A percentile compares a stretch with the other conserved stretches of the same genome.
Conservation (phyloP, 2,888 invertebrate genomes). For the Brachyopa scutellaris region DNA sequence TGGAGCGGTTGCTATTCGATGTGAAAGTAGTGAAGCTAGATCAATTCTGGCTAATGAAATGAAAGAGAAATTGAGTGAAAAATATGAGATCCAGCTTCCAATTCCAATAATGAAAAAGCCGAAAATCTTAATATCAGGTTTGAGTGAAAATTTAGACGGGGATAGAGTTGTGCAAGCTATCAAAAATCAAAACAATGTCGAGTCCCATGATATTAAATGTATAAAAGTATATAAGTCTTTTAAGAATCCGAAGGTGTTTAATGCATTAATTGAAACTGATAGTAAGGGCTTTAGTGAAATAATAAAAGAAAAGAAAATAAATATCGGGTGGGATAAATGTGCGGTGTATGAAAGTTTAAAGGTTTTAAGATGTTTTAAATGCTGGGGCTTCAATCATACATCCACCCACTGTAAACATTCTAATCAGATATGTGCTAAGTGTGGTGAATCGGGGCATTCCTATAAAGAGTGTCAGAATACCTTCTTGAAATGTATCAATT, state of each 20-base stretch:
- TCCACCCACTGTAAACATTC: conserved; percentile 11
- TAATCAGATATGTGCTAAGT: conserved; percentile 28
- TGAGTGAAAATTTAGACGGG: background rate
- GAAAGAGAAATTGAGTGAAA: background rate
- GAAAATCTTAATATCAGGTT: background rate
- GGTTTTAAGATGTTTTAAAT: conserved; percentile 40
- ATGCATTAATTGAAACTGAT: background rate
- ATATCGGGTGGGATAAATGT: too few relatives aligned
- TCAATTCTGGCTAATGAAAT: background rate
- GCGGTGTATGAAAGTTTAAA: background rate
- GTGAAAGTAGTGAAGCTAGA: background rate
- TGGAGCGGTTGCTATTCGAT: too few relatives aligned
- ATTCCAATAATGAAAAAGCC: background rate
- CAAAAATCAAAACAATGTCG: background rate
- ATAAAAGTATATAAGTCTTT: background rate
- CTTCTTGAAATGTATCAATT: conserved; percentile 31
- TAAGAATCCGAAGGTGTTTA: background rate
- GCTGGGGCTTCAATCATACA: conserved; percentile 49
- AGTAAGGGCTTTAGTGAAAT: conserved; percentile 29
- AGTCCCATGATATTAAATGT: background rate
- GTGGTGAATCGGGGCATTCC: conserved; percentile 16
- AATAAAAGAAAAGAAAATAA: conserved; percentile 20
- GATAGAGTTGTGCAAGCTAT: background rate
- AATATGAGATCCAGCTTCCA: background rate
- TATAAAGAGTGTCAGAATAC: conserved; percentile 13